phyloP scores from a whole-genome alignment of 2,113 vertebrate genomes.

The Pelvicachromis taeniatus region DNA sequence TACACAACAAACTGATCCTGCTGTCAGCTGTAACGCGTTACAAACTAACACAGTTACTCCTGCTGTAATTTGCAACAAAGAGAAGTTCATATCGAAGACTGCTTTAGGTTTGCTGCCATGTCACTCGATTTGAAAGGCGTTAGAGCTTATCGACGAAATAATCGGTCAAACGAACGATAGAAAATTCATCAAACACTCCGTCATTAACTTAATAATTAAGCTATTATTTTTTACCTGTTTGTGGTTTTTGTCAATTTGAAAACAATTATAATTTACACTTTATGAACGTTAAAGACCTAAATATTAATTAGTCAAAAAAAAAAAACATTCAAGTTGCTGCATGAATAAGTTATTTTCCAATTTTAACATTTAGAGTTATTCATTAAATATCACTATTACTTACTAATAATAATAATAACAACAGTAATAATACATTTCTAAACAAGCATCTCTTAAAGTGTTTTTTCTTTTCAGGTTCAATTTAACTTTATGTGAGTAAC shows the following conservation, averaged over 20 bases:
- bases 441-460: background rate
- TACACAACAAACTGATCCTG: conserved; percentile 31
- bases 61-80: background rate
- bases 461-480: background rate
- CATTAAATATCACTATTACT: background rate
- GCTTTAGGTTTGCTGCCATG: background rate
- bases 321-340: background rate
- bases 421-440: background rate
- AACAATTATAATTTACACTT: background rate
- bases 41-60: background rate
- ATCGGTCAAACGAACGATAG: background rate
- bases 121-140: background rate
- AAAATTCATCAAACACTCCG: background rate
- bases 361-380: background rate
- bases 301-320: background rate
- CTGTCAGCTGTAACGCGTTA: background rate
- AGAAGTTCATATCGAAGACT: background rate
- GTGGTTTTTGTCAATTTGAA: background rate
- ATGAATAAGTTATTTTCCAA: background rate
- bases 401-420: background rate
- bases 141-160: background rate
- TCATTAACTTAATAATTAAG: background rate
- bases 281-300: background rate
- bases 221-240: background rate
- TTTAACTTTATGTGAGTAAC: background rate